Evolutionary conservation across 2,797 vertebrate genomes (phyloP).

Genomic region (Gastrophryne carolinensis): DNA sequence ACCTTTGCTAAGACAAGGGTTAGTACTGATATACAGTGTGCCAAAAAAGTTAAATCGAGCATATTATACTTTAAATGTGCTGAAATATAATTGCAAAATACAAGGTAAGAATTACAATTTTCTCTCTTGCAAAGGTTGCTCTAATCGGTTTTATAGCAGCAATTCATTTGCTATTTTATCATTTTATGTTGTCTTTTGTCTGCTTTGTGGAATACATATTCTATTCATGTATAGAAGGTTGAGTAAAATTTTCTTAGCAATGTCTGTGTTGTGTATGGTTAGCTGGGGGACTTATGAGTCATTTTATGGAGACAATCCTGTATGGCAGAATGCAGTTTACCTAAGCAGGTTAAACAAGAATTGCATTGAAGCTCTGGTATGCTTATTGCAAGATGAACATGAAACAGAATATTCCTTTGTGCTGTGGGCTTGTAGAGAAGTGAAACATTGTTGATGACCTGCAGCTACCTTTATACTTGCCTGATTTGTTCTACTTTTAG

Average conservation of each 20-base stretch:
- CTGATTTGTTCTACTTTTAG: no score
- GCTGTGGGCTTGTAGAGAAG: background rate
- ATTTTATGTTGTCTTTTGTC: background rate
- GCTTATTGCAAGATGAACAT: background rate
- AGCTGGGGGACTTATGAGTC: conserved; percentile 13
- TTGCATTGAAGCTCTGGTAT: background rate
- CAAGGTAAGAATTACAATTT: background rate
- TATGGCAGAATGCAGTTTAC: background rate
- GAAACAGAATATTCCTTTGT: background rate
- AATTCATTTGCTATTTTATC: background rate
- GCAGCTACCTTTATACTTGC: background rate
- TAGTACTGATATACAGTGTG: no score
- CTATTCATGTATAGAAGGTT: background rate
- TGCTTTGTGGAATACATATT: background rate
- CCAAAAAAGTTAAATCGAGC: no score
- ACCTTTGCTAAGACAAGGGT: no score
- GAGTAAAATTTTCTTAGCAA: background rate
- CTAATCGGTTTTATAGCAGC: background rate
- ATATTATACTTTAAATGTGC: no score
- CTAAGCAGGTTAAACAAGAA: background rate
- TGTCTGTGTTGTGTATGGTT: conserved; percentile 2
- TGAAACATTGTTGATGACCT: background rate
- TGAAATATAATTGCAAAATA: no score
- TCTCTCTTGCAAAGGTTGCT: background rate
- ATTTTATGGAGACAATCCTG: background rate